Evolutionary conservation across 2,888 invertebrate genomes (phyloP), one percentile per base, ranked within the genome.

Genomic region (Oxytorus armatus): DNA sequence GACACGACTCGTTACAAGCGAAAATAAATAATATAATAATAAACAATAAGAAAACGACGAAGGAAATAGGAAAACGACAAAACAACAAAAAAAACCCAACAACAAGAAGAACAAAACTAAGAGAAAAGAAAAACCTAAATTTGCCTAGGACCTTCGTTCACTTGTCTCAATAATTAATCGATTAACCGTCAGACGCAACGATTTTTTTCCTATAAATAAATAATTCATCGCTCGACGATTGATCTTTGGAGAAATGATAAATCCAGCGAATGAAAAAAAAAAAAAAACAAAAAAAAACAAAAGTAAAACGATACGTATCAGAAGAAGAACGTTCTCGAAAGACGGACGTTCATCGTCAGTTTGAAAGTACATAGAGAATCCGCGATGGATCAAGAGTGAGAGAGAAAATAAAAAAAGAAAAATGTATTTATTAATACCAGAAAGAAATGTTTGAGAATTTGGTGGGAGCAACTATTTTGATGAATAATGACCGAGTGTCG

Each of bases 121-220:
- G 76, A 76, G 23, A 63, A 81, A 49, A 59, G 39, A 77, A 53
- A 66, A 77, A 79, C 51, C 78, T 85, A 80, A 73, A 85, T 86
- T 86, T 83, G 84, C 82, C 84, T 88, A 88, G 86, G 84, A 86
- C 68, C 86, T 87, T 86, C 77, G 85, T 86, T 86, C 82, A 84
- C 83, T 82, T 86, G 75, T 82, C 76, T 75, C 49, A 72, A 77
- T 78, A 73, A 78, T 75, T 78, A 73, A 75, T 76, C 79, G 76
- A 76, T 66, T 61, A 76, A 51, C 49, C 66, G 72, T 80, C 79
- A 61, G 79, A 76, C 72, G 76, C 79, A 80, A 76, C 79, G 72
- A 80, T 68, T 76, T 72, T n/a, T 65, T 72, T 39, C 79, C 77
- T 77, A 72, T 74, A 18, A 18, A 47, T 33, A 36, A 74, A 68